Conservation (phyloP, 1,140 invertebrate species). For the Kradibia gibbosae region DNA sequence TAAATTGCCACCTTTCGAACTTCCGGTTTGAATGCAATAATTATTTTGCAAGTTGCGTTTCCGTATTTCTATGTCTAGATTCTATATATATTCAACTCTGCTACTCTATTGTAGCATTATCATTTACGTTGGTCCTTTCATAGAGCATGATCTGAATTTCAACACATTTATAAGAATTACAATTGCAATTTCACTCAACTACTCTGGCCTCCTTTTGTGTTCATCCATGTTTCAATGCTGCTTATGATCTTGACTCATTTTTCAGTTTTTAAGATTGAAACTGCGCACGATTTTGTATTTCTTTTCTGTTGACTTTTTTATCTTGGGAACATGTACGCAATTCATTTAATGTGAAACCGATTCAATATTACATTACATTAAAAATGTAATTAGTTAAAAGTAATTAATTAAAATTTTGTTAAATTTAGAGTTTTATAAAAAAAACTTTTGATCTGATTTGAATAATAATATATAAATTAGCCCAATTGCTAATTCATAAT, state of each 20-base stretch:
- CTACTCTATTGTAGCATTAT: not conserved
- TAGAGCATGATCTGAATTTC: conserved; percentile 19
- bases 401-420: too few relatives aligned
- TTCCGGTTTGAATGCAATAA: conserved; percentile 40
- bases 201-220: conserved; percentile 1
- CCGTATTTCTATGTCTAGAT: not conserved
- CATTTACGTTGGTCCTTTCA: not conserved
- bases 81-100: conserved; percentile 21
- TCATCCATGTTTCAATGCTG: too few relatives aligned
- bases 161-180: not conserved
- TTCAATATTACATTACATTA: too few relatives aligned
- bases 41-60: conserved; percentile 12
- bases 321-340: too few relatives aligned
- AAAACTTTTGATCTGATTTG: too few relatives aligned
- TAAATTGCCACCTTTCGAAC: conserved; percentile 32
- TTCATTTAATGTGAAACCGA: too few relatives aligned
- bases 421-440: too few relatives aligned
- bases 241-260: not conserved
- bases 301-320: not conserved
- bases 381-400: too few relatives aligned
- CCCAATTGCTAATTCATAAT: too few relatives aligned
- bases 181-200: too few relatives aligned
- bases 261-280: not conserved
- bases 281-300: not conserved
- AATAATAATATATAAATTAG: too few relatives aligned